phyloP scores from a whole-genome alignment of 2,113 vertebrate genomes.

The Alethe castanea region DNA sequence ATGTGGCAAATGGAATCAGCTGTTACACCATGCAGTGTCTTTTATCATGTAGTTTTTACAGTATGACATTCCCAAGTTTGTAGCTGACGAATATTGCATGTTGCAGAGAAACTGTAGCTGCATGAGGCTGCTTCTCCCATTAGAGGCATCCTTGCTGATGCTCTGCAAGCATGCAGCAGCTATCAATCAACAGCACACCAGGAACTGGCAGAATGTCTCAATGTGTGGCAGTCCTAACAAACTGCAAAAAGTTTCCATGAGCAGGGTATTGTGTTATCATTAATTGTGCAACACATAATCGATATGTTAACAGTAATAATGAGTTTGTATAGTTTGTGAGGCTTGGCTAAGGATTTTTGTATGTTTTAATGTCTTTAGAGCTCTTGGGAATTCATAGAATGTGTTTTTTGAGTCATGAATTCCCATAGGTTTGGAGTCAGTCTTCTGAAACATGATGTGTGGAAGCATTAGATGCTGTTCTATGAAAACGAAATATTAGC shows the following conservation, averaged over 20 bases:
- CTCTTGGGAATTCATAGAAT: background rate
- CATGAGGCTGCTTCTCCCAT: background rate
- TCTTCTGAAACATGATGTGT: background rate
- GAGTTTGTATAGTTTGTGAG: background rate
- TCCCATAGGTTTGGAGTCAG: background rate
- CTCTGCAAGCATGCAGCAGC: background rate
- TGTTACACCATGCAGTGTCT: background rate
- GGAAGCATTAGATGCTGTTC: background rate
- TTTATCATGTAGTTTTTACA: constrained; percentile 22
- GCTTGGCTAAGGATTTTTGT: background rate
- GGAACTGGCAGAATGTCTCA: constrained; percentile 19
- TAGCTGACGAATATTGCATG: constrained; percentile 52
- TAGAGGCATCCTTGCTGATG: constrained; percentile 12
- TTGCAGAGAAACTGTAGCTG: background rate
- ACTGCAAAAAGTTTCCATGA: background rate
- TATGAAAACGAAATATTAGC: background rate
- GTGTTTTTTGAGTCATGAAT: background rate
- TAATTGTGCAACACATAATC: background rate
- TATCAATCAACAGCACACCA: background rate
- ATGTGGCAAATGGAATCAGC: constrained; percentile 61
- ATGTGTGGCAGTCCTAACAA: background rate
- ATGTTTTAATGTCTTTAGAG: background rate
- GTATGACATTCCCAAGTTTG: constrained; percentile 46
- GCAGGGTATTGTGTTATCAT: background rate
- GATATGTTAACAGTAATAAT: background rate